Percentiles rank a stretch among this genome's conserved stretches.
Conservation (phyloP, 2,113 vertebrate genomes). For the Polypterus bichir region DNA sequence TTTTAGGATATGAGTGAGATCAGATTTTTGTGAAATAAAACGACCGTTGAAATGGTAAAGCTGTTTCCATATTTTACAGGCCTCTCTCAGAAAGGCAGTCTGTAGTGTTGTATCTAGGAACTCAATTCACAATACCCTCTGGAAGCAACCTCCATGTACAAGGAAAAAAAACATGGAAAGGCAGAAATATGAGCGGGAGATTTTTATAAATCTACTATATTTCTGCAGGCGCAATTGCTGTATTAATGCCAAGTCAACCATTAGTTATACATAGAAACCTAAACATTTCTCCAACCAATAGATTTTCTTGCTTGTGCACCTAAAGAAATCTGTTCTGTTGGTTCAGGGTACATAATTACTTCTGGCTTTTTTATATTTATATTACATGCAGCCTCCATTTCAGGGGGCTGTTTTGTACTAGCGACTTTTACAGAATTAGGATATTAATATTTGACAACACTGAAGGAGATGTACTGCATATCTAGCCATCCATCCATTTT, state of each 20-base stretch:
- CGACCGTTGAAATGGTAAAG: background rate
- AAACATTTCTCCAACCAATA: conserved; percentile 35
- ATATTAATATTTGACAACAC: conserved; percentile 34
- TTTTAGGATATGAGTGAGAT: background rate
- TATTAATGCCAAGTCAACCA: conserved; percentile 38
- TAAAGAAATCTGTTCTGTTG: conserved; percentile 31
- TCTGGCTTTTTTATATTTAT: conserved; percentile 41
- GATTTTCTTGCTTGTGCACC: conserved; percentile 34
- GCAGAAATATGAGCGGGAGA: conserved; percentile 23
- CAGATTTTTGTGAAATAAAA: conserved; percentile 5
- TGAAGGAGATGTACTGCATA: conserved; percentile 22
- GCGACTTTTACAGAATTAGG: conserved; percentile 36
- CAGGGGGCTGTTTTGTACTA: conserved; percentile 34
- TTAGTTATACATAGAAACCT: conserved; percentile 23
- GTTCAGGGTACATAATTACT: conserved; percentile 36
- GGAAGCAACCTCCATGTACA: background rate
- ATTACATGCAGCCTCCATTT: conserved; percentile 30
- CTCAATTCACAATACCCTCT: background rate
- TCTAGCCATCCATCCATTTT: conserved; percentile 16
- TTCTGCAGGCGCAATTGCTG: conserved; percentile 33
- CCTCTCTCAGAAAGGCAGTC: too few species aligned
- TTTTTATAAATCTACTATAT: conserved; percentile 31
- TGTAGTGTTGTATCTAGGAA: too few species aligned
- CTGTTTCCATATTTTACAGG: too few species aligned
- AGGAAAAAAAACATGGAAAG: conserved; percentile 2